Evolutionary conservation across 2,797 vertebrate genomes (phyloP), one percentile per base, ranked within the genome.

Genomic region (Pseudopleuronectes americanus): DNA sequence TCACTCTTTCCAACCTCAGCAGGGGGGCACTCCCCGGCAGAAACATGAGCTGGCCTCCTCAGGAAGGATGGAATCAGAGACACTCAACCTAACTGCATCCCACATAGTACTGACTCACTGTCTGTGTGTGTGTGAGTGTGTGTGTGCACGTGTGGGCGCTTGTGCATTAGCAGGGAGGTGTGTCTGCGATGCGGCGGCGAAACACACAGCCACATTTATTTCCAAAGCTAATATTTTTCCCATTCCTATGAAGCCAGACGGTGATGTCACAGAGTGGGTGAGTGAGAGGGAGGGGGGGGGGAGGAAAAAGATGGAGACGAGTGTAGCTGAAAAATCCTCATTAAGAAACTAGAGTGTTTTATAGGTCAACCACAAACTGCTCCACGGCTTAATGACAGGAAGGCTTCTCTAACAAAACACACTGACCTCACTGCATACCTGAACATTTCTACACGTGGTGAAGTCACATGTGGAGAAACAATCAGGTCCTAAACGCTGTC

Each of bases 141-240:
- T 64, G 67, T 52, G 62, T 31, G 76, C 77, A 7, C 0, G 74
- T 76, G 83, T 77, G 65, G 66, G 76, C 12, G 61, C 51, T 1
- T 64, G 76, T 67, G 56, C 76, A 64, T 74, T 58, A 38, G 68
- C 13, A 13, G 12, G 68, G 67, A 84, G 84, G 86, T 68, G 85
- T 85, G 90, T 85, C 87, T 68, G 74, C 79, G 84, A 80, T 83
- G 69, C 38, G 28, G 78, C 71, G 53, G 6, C 19, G 71, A 66
- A 61, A 61, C 68, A 79, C 72, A 84, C 58, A 55, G 62, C 77
- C 64, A 62, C 75, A 71, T 74, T 71, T 87, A 74, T 80, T 88
- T 86, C 83, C 77, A 79, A 77, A 76, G 73, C 65, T 56, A 83
- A 85, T 81, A 26, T 79, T 79, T 91, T 92, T 92, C 93, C 91